These are phyloP conservation scores for Aphaenogaster rudis DNA, from an alignment of 1,140 invertebrate species.

Conservation along the genomic window DNA sequence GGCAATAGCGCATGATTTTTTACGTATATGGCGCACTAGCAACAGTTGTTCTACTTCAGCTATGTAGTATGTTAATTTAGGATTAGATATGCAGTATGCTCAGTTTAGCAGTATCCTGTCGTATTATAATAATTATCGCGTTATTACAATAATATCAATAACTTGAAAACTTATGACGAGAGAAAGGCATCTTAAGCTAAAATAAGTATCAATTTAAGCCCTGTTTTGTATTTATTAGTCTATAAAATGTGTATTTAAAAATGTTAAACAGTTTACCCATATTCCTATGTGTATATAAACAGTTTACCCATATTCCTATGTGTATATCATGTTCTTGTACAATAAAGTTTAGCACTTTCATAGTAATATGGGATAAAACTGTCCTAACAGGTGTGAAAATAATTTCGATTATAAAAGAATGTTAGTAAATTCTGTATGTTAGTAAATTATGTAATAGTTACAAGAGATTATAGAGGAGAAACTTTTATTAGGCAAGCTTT, in stretches of 20 bases:
- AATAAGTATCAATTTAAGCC: slow-evolving; percentile 35
- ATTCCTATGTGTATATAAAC: not conserved
- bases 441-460: not conserved
- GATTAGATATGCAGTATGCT: slow-evolving; percentile 8
- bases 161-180: slow-evolving; percentile 7
- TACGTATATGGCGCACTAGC: not conserved
- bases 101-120: not conserved
- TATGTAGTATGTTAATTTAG: slow-evolving; percentile 3
- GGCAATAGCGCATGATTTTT: not conserved
- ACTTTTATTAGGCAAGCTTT: slow-evolving; percentile 37
- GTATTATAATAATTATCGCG: slow-evolving; percentile 1
- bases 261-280: not conserved
- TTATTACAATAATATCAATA: not conserved
- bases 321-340: not conserved
- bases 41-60: not conserved
- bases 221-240: slow-evolving; percentile 5
- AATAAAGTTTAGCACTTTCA: not conserved
- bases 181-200: not conserved
- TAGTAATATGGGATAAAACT: not conserved
- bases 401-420: slow-evolving; percentile 12
- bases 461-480: not conserved
- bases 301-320: not conserved
- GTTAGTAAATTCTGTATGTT: slow-evolving; percentile 15
- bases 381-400: not conserved
- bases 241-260: slow-evolving; percentile 10